Evolutionary conservation across 1,140 invertebrate species (phyloP), one percentile per base, ranked within the genome.

Genomic region (Branchinecta lindahli): DNA sequence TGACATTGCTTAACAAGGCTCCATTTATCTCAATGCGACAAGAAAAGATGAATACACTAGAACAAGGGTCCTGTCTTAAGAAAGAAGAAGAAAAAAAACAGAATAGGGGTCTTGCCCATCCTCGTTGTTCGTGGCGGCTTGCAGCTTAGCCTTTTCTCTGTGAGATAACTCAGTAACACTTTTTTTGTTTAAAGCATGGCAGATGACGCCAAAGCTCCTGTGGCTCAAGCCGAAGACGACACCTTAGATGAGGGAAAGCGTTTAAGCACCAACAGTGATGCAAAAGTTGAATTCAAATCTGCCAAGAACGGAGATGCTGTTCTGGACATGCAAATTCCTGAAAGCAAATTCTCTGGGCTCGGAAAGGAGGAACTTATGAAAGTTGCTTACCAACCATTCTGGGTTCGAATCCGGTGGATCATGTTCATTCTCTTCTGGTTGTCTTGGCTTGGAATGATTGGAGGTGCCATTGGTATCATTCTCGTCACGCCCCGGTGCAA

Each of bases 341-440:
- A 82, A 67, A 72, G 77, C 0, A 78, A 83, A 8, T 88, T 92
- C 73, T 84, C 87, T 18, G 92, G 91, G 8, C 86, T 96, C 82
- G 87, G 86, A 7, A 95, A 94, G 79, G 91, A 94, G 75, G 92
- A 95, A 77, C 79, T 96, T 67, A 87, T 94, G 88, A 92, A 92
- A 79, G 80, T 78, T 70, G 90, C 90, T 0, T 92, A 92, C 76
- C 91, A 94, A 80, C 92, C 92, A 45, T 94, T 93, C 77, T 96
- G 92, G 92, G 83, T 93, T 45, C 84, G 85, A 67, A 79, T 93
- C 66, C 83, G 92, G 74, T 92, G 88, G 89, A 82, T 86, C 72
- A 83, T 94, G 68, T 95, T 95, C 76, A 81, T 90, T 45, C 74
- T 85, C 8, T 96, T 95, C 77, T 95, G 92, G 92, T 72, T 87